phyloP scores from a whole-genome alignment of 2,113 vertebrate genomes.

The Mustela lutreola region DNA sequence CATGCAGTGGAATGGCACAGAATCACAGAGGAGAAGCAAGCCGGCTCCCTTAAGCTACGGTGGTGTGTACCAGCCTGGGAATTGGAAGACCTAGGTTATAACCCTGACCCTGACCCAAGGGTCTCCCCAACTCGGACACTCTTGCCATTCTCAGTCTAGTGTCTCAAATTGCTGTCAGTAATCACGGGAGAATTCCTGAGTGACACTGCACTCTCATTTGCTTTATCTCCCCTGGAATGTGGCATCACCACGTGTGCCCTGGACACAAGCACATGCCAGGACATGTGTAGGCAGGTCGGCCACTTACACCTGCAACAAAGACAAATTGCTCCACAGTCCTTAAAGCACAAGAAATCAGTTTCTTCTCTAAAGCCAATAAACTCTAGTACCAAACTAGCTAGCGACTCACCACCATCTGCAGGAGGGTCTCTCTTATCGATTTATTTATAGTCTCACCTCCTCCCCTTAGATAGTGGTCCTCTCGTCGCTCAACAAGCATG shows the following conservation, averaged over 20 bases:
- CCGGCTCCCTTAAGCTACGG: background rate
- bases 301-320: background rate
- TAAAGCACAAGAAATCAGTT: background rate
- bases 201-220: background rate
- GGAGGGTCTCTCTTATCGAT: background rate
- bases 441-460: background rate
- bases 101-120: background rate
- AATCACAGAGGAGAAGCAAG: background rate
- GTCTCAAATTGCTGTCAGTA: background rate
- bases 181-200: background rate
- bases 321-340: background rate
- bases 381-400: background rate
- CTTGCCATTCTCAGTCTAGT: background rate
- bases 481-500: background rate
- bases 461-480: background rate
- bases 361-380: background rate
- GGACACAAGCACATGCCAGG: fast-evolving
- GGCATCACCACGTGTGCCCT: fast-evolving
- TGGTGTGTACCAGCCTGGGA: background rate
- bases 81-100: background rate
- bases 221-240: background rate
- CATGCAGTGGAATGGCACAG: background rate
- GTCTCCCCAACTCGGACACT: background rate
- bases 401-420: background rate
- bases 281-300: background rate